Conservation (phyloP, 2,113 vertebrate genomes). For the Ammospiza nelsoni region DNA sequence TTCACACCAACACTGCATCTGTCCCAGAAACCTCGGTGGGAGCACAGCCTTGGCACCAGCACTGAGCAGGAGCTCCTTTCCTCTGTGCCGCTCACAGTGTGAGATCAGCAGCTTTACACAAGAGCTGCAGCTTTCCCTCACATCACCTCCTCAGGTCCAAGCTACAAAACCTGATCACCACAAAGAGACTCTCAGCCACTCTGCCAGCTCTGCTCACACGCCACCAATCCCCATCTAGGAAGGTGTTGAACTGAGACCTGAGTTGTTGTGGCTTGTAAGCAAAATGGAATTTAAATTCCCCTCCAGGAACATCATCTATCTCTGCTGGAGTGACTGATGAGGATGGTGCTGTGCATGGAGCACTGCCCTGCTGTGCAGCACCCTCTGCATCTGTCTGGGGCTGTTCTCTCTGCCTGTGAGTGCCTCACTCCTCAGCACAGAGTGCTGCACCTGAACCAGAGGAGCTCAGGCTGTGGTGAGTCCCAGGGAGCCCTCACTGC, state of each 20-base stretch:
- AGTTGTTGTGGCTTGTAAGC: neutral
- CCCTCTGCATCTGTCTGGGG: neutral
- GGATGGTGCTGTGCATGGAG: neutral
- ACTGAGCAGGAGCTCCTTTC: neutral
- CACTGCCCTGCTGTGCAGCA: neutral
- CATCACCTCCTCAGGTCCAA: rapidly evolving
- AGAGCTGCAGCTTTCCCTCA: neutral
- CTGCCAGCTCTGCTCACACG: neutral
- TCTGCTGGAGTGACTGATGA: neutral
- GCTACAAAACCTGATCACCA: neutral
- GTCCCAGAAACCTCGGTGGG: neutral
- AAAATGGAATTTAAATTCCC: neutral
- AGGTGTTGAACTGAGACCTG: neutral
- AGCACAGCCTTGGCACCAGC: neutral
- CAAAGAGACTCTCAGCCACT: neutral
- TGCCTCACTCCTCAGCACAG: rapidly evolving
- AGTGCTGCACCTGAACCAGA: neutral
- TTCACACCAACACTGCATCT: neutral
- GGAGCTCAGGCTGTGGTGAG: neutral
- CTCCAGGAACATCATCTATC: neutral
- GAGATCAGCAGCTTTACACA: neutral
- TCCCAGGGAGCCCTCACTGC: neutral
- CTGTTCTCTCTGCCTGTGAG: neutral
- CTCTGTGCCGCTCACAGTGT: rapidly evolving
- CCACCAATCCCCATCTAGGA: neutral